Conservation (phyloP, 1,140 invertebrate genomes). For the Pinna nobilis region DNA sequence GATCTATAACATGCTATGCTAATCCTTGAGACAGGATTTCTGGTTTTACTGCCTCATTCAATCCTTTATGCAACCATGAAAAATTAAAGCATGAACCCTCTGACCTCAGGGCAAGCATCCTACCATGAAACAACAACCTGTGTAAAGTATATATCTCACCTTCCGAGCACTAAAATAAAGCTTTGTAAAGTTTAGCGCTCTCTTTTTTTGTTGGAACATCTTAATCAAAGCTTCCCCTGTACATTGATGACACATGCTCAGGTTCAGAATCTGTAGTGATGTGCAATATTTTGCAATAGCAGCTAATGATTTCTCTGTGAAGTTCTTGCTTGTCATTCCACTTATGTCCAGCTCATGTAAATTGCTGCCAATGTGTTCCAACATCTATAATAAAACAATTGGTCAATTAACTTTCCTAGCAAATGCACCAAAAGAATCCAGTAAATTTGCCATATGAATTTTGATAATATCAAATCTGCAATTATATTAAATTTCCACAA, state of each 20-base stretch:
- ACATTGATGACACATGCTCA: conserved; percentile 60
- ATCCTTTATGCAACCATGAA: too few species aligned
- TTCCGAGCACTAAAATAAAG: conserved; percentile 58
- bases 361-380: conserved; percentile 54
- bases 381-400: conserved; percentile 50
- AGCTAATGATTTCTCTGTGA: conserved; percentile 62
- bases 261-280: conserved; percentile 51
- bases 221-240: conserved; percentile 57
- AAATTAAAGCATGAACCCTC: too few species aligned
- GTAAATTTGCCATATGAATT: not conserved
- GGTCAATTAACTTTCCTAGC: too few species aligned
- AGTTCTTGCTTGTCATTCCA: conserved; percentile 46
- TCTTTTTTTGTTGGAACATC: conserved; percentile 52
- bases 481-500: too few species aligned
- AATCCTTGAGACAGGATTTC: too few species aligned
- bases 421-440: too few species aligned
- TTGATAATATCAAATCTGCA: not conserved
- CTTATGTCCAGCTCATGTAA: conserved; percentile 63
- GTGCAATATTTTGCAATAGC: conserved; percentile 60
- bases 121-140: too few species aligned
- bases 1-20: too few species aligned
- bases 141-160: conserved; percentile 35
- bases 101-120: not conserved
- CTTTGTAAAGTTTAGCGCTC: conserved; percentile 54
- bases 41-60: too few species aligned